Evolutionary conservation across 2,113 vertebrate genomes (phyloP), one percentile per base, ranked within the genome.

Genomic region (Rafetus swinhoei): DNA sequence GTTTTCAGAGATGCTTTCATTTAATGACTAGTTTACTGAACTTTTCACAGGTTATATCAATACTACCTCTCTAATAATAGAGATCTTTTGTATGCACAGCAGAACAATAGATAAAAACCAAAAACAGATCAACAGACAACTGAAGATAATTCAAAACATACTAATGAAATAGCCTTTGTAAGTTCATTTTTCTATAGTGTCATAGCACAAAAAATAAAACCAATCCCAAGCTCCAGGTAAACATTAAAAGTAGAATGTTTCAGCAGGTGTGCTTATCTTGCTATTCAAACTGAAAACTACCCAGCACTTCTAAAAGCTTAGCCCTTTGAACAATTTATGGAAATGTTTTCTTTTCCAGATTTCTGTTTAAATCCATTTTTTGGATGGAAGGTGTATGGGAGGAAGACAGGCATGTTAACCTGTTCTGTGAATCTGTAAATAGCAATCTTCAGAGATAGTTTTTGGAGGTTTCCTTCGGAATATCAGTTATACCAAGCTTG

Each of bases 201-300:
- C 90, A 35, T 19, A 76, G 59, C 91, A 85, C 87, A 94, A 89
- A 90, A 97, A 52, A 87, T 81, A 89, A 88, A 65, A 6, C 88
- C 55, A 74, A 53, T n/a, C 81, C 55, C 85, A 65, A 52, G 92
- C 60, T 80, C 93, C 82, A 15, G 45, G 94, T 74, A 93, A 97
- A 94, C 90, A 92, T 80, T 60, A 76, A 65, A 18, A 84, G 94
- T 79, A 85, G 95, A 88, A 79, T 45, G 93, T 96, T 96, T 89
- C 97, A 95, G 97, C 98, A 98, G 98, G 97, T 98, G 98, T 97
- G 95, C 82, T 56, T 84, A 13, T 91, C 55, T 45, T 93, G 94
- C 90, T 96, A 6, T 89, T 97, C 89, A 83, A 62, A 59, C 32
- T 77, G 87, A 52, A 65, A 52, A 4, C 83, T 92, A 11, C 87